These are phyloP conservation scores for Ispidina picta DNA, from an alignment of 2,797 vertebrate species.

Conservation along the genomic window DNA sequence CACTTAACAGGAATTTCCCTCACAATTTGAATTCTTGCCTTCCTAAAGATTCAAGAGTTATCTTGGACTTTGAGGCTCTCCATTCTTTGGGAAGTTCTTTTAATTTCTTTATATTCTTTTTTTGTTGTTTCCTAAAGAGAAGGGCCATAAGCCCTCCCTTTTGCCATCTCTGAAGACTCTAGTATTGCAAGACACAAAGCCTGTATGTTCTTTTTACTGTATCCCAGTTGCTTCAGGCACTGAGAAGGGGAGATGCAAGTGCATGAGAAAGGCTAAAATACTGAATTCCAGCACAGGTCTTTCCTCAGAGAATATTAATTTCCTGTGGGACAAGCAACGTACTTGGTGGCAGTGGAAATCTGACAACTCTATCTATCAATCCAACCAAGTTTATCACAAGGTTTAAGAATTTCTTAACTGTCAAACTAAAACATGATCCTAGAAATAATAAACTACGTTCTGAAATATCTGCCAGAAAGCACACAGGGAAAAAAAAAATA, in stretches of 20 bases:
- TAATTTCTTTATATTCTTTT: neutral
- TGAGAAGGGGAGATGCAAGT: neutral
- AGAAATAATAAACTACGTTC: slow-evolving; percentile 55
- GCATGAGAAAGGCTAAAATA: slow-evolving; percentile 7
- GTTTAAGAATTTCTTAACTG: slow-evolving; percentile 56
- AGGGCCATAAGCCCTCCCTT: neutral
- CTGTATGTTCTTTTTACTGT: neutral
- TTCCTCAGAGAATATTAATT: slow-evolving; percentile 48
- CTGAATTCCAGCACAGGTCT: neutral
- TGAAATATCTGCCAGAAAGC: slow-evolving; percentile 48
- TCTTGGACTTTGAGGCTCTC: neutral
- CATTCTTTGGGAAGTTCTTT: neutral
- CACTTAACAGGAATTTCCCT: neutral
- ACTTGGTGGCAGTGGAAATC: slow-evolving; percentile 50
- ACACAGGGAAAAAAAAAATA: neutral
- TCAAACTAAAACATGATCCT: slow-evolving; percentile 51
- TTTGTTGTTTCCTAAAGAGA: neutral
- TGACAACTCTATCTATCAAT: slow-evolving; percentile 63
- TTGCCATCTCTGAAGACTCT: neutral
- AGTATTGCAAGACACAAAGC: neutral
- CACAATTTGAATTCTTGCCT: neutral
- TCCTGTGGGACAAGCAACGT: neutral
- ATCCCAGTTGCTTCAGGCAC: neutral
- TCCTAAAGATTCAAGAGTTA: neutral
- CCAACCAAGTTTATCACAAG: slow-evolving; percentile 48